These are phyloP conservation scores for Lochmaea crataegi DNA, from an alignment of 2,888 invertebrate genomes.

Conservation along the genomic window DNA sequence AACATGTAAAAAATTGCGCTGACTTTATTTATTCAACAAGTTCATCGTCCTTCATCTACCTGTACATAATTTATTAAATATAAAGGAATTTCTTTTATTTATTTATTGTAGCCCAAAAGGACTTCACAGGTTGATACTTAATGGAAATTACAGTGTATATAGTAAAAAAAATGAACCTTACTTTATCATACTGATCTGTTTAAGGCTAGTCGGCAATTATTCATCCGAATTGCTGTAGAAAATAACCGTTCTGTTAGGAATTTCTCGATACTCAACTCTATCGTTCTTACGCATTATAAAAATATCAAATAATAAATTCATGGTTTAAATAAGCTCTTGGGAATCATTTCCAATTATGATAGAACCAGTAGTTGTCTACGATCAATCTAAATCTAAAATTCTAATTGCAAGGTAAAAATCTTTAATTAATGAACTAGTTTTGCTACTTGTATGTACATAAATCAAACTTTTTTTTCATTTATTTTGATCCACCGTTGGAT, in stretches of 20 bases:
- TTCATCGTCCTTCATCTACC: too few species aligned
- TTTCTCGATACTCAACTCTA: neutral
- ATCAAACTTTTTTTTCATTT: neutral
- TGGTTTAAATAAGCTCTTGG: conserved; percentile 15
- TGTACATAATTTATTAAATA: too few species aligned
- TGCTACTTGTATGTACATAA: neutral
- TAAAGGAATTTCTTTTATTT: too few species aligned
- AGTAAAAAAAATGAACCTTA: too few species aligned
- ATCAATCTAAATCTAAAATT: conserved; percentile 45
- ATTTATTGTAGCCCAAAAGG: too few species aligned
- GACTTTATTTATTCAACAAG: too few species aligned
- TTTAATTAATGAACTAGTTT: conserved; percentile 48
- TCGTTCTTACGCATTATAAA: neutral
- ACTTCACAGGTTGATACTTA: too few species aligned
- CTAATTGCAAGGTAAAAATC: conserved; percentile 48
- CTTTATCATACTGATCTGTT: neutral
- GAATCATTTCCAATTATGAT: conserved; percentile 30
- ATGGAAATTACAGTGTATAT: too few species aligned
- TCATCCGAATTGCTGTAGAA: neutral
- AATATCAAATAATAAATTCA: conserved; percentile 31
- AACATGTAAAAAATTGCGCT: too few species aligned
- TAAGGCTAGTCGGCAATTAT: neutral
- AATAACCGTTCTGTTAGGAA: neutral
- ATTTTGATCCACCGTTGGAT: neutral
- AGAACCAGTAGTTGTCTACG: conserved; percentile 25